Percentiles rank a stretch among this genome's conserved stretches.
Evolutionary conservation across 2,888 invertebrate genomes (phyloP).

Genomic region (Synanthedon formicaeformis): DNA sequence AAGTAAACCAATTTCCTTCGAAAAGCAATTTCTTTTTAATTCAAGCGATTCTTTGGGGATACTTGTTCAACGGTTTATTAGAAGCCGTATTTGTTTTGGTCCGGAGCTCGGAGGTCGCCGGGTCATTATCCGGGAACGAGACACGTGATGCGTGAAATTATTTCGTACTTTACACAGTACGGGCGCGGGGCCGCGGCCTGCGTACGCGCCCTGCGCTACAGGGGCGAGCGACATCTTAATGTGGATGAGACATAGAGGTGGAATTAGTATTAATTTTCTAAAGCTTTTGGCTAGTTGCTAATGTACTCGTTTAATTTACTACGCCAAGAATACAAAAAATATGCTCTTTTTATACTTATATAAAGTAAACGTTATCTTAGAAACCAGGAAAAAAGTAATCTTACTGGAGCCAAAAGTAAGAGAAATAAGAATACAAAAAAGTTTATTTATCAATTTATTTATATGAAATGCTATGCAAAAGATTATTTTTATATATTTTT

Average conservation of each 20-base stretch:
- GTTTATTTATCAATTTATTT: too few relatives aligned
- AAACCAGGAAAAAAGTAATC: too few relatives aligned
- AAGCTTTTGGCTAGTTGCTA: too few relatives aligned
- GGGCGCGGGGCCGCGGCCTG: slow-evolving; percentile 42
- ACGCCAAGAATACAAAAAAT: too few relatives aligned
- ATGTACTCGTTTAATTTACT: too few relatives aligned
- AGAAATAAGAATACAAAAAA: too few relatives aligned
- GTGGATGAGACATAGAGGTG: slow-evolving; percentile 21
- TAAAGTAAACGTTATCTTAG: too few relatives aligned
- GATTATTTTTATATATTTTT: too few relatives aligned
- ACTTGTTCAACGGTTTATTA: slow-evolving; percentile 42
- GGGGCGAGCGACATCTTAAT: slow-evolving; percentile 18
- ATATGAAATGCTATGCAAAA: too few relatives aligned
- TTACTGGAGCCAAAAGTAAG: too few relatives aligned
- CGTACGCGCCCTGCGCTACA: slow-evolving; percentile 41
- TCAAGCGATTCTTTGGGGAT: slow-evolving; percentile 23
- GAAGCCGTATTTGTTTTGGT: slow-evolving; percentile 51
- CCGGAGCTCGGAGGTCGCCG: slow-evolving; percentile 38
- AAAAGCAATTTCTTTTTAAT: slow-evolving; percentile 25
- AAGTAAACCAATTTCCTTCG: slow-evolving; percentile 2
- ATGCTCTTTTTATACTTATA: too few relatives aligned
- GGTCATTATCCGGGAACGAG: slow-evolving; percentile 60
- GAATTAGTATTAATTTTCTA: not conserved
- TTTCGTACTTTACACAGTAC: slow-evolving; percentile 68
- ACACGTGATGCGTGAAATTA: slow-evolving; percentile 70